These are phyloP conservation scores for Metridium senile DNA, from an alignment of 92 coral and sea anemone genomes.

Conservation along the genomic window DNA sequence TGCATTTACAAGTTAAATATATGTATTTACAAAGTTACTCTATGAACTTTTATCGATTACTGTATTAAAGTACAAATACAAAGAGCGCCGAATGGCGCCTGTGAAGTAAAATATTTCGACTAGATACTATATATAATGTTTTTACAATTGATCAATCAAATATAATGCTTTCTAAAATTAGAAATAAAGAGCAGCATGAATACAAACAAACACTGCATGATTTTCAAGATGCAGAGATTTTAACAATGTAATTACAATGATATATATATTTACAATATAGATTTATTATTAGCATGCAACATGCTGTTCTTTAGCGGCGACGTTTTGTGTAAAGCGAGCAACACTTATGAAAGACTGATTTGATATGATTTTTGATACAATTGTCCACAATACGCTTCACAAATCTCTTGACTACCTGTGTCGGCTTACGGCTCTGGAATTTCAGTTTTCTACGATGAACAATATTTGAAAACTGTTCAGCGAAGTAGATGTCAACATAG, in stretches of 20 bases:
- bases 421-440: neutral
- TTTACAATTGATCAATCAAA: neutral
- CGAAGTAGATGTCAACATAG: neutral
- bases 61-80: neutral
- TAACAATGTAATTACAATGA: neutral
- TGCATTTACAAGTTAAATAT: neutral
- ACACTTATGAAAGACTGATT: neutral
- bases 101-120: neutral
- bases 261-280: neutral
- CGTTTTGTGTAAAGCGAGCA: neutral
- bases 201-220: neutral
- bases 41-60: neutral
- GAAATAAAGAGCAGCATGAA: neutral
- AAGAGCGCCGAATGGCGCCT: neutral
- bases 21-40: slow-evolving; percentile 8
- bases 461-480: neutral
- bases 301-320: neutral
- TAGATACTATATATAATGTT: too few relatives aligned
- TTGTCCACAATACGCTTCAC: neutral
- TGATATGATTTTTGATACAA: neutral
- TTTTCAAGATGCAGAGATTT: neutral
- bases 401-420: neutral
- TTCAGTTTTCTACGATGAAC: neutral
- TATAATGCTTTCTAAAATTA: neutral
- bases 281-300: too few relatives aligned